phyloP scores from a whole-genome alignment of 2,888 invertebrate genomes.

The Amphipoea lucens region DNA sequence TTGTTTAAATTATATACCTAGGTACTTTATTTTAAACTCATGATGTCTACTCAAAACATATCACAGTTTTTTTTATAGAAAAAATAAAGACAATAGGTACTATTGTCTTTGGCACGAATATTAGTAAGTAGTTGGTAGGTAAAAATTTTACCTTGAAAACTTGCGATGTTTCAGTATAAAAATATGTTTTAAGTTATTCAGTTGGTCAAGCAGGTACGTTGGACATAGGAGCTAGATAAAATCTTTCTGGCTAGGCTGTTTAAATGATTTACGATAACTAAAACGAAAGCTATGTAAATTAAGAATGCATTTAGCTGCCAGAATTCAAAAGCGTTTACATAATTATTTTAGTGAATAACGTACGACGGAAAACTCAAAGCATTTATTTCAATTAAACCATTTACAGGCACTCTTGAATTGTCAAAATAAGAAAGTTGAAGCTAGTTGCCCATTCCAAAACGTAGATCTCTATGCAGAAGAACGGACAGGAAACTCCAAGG shows the following conservation, averaged over 20 bases:
- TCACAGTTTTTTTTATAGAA: no score
- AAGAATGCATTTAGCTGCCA: slow-evolving; percentile 5
- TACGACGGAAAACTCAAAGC: neutral
- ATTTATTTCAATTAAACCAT: no score
- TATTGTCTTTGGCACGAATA: neutral
- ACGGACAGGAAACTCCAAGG: no score
- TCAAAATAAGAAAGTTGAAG: no score
- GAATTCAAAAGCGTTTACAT: slow-evolving; percentile 10
- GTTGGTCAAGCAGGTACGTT: slow-evolving; percentile 40
- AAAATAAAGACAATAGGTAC: no score
- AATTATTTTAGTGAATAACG: neutral
- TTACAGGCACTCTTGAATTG: no score
- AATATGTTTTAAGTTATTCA: slow-evolving; percentile 49
- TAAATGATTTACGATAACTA: slow-evolving; percentile 44
- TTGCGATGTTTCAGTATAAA: slow-evolving; percentile 20
- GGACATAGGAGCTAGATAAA: slow-evolving; percentile 50
- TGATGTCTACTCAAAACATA: no score
- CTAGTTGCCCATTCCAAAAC: no score
- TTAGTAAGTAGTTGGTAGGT: neutral
- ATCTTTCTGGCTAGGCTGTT: slow-evolving; percentile 49
- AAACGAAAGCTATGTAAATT: slow-evolving; percentile 37
- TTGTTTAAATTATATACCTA: neutral
- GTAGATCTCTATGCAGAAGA: no score
- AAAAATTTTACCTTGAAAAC: slow-evolving; percentile 19
- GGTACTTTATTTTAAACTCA: neutral